Percentiles rank a stretch among this genome's conserved stretches.
Evolutionary conservation across 64 coral and sea anemone species (phyloP).

Genomic region (Platygyra sinensis): DNA sequence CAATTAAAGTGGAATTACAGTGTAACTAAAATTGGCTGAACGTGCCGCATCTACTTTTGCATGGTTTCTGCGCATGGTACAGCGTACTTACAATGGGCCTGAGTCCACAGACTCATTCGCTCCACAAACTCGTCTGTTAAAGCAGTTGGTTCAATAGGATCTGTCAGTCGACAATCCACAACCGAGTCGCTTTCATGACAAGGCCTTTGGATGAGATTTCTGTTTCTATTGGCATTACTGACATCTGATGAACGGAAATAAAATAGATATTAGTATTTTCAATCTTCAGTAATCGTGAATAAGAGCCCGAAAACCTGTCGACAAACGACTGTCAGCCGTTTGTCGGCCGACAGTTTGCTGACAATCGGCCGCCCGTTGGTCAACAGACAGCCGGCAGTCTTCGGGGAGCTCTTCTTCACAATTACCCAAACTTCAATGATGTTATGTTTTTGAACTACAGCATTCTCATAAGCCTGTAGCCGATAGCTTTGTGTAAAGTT

Average conservation of each 20-base stretch:
- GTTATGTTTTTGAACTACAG: too few species aligned
- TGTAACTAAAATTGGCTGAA: too few species aligned
- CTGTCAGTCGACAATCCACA: constrained; percentile 76
- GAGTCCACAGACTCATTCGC: constrained; percentile 68
- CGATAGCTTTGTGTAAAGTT: too few species aligned
- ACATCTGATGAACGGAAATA: constrained; percentile 65
- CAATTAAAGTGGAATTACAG: too few species aligned
- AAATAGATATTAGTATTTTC: neutral
- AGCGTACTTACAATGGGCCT: constrained; percentile 90
- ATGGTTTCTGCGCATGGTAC: neutral
- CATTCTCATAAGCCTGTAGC: too few species aligned
- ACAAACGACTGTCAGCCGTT: too few species aligned
- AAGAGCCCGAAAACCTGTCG: too few species aligned
- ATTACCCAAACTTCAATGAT: too few species aligned
- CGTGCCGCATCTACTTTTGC: neutral
- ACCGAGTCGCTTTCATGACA: constrained; percentile 86
- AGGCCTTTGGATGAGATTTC: constrained; percentile 71
- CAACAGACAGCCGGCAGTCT: too few species aligned
- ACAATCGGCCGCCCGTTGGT: too few species aligned
- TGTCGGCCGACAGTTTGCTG: too few species aligned
- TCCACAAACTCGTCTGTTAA: constrained; percentile 63
- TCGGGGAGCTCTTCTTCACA: too few species aligned
- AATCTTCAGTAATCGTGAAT: neutral
- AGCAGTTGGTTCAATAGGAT: constrained; percentile 54
- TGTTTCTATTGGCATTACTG: constrained; percentile 34